These are phyloP conservation scores for Masnerella sp. DNA, from an alignment of 2,888 invertebrate species.

Conservation along the genomic window DNA sequence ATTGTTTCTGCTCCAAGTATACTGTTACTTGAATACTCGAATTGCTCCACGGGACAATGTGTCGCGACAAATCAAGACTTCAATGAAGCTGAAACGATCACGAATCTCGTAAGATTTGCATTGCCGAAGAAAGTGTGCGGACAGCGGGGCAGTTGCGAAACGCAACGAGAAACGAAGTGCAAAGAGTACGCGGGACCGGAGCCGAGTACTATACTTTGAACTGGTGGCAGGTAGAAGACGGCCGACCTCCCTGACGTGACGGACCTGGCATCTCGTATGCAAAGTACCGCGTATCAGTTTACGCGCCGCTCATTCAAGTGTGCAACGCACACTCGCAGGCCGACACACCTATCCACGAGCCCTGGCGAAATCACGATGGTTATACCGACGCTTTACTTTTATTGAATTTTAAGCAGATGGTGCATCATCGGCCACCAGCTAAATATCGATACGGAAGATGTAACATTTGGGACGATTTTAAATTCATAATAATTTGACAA, in stretches of 20 bases:
- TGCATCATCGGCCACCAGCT: constrained; percentile 22
- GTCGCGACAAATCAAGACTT: constrained; percentile 52
- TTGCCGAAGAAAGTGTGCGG: constrained; percentile 28
- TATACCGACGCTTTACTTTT: constrained; percentile 52
- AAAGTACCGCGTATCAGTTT: constrained; percentile 70
- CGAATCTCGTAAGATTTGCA: constrained; percentile 31
- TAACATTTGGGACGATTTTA: no score
- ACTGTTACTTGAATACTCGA: constrained; percentile 40
- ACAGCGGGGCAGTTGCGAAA: constrained; percentile 36
- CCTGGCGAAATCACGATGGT: constrained; percentile 45
- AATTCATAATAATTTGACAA: no score
- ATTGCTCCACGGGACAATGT: constrained; percentile 29
- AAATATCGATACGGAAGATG: constrained; percentile 43
- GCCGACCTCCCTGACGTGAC: constrained; percentile 70
- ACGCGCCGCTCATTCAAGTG: constrained; percentile 57
- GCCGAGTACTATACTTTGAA: constrained; percentile 55
- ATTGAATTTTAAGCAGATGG: constrained; percentile 45
- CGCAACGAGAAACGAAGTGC: constrained; percentile 44
- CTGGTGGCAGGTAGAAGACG: constrained; percentile 74
- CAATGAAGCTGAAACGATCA: constrained; percentile 38
- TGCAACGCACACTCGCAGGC: constrained; percentile 38
- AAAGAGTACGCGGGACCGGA: constrained; percentile 35
- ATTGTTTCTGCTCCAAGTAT: constrained; percentile 30
- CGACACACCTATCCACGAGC: constrained; percentile 18
- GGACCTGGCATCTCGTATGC: constrained; percentile 67